Base-by-base conservation (phyloP, 2,113 vertebrate species). In the Chaetura pelagica region DNA sequence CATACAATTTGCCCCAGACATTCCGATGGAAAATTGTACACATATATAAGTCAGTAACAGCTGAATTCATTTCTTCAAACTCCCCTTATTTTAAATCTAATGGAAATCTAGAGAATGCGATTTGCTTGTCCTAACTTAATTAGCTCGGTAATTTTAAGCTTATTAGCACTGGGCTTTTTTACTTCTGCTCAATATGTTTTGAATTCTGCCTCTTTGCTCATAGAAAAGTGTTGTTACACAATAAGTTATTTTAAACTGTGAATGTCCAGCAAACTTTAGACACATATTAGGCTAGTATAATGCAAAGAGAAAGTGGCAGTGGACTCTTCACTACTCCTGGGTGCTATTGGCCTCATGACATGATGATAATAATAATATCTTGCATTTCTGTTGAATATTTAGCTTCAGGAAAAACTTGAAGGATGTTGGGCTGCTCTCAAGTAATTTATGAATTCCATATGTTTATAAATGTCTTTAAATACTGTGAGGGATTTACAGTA, bases 401-500 rank as follows among this genome's bases (percentile, higher is more conserved):
- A 42, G 40, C 93, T 96, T 89, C 59, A 90, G 73, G 89, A 89
- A 96, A 95, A 93, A 74, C 46, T 23, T 86, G 86, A 95, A 90
- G 85, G 91, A 81, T 89, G 32, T 86, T 93, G 91, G 83, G 73
- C 64, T 92, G 68, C 64, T 95, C 84, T 95, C 0, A 14, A 89
- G 61, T 89, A 92, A 94, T 93, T 96, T 93, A 97, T 97, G 83
- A 96, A 94, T 92, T 95, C 95, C 95, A 94, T 93, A 94, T 97
- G 95, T 84, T 91, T 96, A 44, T 94, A 92, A 93, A 89, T 94
- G 93, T 92, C 86, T 95, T 95, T 94, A 94, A 95, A 93, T 89
- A 66, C 38, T 3, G 0, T 87, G 57, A 92, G 80, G 89, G 93
- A 97, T 95, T 95, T 96, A 91, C 91, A 97, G 83, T 81, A 95